phyloP scores from a whole-genome alignment of 1,140 invertebrate genomes.

The Anastrepha obliqua region DNA sequence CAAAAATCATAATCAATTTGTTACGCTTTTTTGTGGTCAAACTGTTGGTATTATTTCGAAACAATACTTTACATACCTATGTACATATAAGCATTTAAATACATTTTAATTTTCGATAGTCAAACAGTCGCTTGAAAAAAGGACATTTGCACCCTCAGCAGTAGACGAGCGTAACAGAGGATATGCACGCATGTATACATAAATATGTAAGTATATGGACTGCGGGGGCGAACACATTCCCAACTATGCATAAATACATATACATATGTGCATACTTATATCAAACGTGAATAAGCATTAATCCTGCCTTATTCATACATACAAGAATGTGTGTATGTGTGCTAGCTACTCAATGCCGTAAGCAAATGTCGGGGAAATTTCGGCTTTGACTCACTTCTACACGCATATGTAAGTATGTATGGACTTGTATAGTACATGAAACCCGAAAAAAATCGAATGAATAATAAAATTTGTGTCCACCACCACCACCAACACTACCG shows the following conservation, averaged over 20 bases:
- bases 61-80: constrained; percentile 42
- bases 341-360: background rate
- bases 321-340: no score
- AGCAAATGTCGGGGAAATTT: background rate
- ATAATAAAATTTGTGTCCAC: constrained; percentile 38
- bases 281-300: background rate
- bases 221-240: background rate
- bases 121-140: background rate
- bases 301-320: background rate
- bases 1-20: constrained; percentile 57
- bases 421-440: background rate
- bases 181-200: background rate
- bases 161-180: background rate
- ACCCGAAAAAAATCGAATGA: background rate
- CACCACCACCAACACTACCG: background rate
- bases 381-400: background rate
- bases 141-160: background rate
- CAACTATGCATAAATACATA: background rate
- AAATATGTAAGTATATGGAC: background rate
- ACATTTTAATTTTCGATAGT: constrained; percentile 63
- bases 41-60: constrained; percentile 57
- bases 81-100: constrained; percentile 66
- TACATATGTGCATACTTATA: background rate
- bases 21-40: constrained; percentile 59
- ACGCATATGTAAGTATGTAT: background rate